Base-by-base conservation (phyloP, 2,797 vertebrate species). In the Acipenser transmontanus region DNA sequence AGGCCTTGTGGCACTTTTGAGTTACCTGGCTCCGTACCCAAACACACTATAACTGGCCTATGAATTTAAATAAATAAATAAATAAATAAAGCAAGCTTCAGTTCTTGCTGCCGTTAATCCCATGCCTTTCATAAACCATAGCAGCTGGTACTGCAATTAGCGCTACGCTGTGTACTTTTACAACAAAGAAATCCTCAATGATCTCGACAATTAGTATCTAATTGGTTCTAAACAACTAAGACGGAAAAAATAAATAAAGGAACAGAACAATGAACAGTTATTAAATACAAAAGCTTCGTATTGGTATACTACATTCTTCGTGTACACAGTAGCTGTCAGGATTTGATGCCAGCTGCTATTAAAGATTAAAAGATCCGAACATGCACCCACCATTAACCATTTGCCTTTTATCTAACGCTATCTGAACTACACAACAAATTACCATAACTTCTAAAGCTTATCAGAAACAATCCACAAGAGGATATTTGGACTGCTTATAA, bases 221-320 rank as follows among this genome's bases (percentile, higher is more conserved):
- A 91, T 91, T 88, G 87, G 81, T 73, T 85, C 85, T 88, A 87
- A 89, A 88, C 80, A 88, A 87, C 80, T 76, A 78, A 86, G 83
- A 83, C 80, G 80, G 80, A 88, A 83, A 81, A 81, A 82, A 84
- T 87, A 85, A 85, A 87, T 79, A 77, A 77, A 86, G 71, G 74
- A 68, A 77, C 73, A 73, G 66, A 70, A 80, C 61, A 34, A 72
- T 70, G n/a, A 4, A 57, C 54, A 13, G 54, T 11, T 11, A 11
- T n/a, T 57, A 13, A 11, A 57, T 57, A 57, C 54, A 57, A 57
- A 57, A 57, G 54, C 54, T 7, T n/a, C 5, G 54, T n/a, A n/a
- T n/a, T 57, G 1, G 2, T 34, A 34, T 3, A 34, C 34, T 4
- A 3, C 34, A 34, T 34, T 34, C 34, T 34, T 34, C 2, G 34